Percentiles rank a stretch among this genome's conserved stretches.
These are phyloP conservation scores for Cabera pusaria DNA, from an alignment of 2,888 invertebrate species.

Conservation along the genomic window DNA sequence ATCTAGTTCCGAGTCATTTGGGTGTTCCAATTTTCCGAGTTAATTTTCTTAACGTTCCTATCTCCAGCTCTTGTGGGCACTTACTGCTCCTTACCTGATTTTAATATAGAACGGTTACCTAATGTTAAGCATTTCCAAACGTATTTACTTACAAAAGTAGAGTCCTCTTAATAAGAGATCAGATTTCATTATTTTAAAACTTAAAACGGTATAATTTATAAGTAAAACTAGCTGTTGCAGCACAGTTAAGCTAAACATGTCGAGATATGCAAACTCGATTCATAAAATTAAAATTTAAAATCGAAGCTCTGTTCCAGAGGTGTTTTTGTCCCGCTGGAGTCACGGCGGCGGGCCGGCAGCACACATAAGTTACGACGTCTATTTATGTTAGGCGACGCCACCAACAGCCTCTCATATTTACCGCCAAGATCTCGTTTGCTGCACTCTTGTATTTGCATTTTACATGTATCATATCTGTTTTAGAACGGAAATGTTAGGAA, in stretches of 20 bases:
- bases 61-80: conserved; percentile 2
- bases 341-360: conserved; percentile 10
- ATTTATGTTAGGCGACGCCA: conserved; percentile 34
- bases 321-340: conserved; percentile 29
- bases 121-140: too few relatives aligned
- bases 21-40: conserved; percentile 11
- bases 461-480: conserved; percentile 51
- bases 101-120: conserved; percentile 29
- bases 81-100: conserved; percentile 6
- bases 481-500: conserved; percentile 36
- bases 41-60: conserved; percentile 10
- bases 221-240: conserved; percentile 24
- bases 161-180: too few relatives aligned
- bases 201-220: too few relatives aligned
- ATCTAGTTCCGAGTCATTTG: conserved; percentile 8
- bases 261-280: conserved; percentile 65
- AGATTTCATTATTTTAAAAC: too few relatives aligned
- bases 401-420: conserved; percentile 34
- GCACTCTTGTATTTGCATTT: conserved; percentile 58
- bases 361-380: conserved; percentile 31
- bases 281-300: conserved; percentile 19
- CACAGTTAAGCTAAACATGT: conserved; percentile 47
- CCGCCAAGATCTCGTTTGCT: conserved; percentile 50
- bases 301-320: conserved; percentile 21
- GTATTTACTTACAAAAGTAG: too few relatives aligned